Base-by-base conservation (phyloP, 2,113 vertebrate species). In the Dissostichus mawsoni region DNA sequence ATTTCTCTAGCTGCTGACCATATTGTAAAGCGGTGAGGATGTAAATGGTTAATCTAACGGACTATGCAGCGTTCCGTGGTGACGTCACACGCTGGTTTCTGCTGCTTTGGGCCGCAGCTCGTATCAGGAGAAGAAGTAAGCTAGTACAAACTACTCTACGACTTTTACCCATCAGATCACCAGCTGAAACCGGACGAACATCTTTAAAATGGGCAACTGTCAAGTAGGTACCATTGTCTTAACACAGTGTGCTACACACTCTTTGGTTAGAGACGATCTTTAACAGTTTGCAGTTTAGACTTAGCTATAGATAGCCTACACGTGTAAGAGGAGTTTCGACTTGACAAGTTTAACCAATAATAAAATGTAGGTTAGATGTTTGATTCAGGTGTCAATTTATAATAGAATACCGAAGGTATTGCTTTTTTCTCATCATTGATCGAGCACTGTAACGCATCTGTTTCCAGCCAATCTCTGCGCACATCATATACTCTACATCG, bases 181-280 rank as follows among this genome's bases (percentile, higher is more conserved):
- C 76, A 6, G 20, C 75, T 2, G 51, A 74, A 0, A 33, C 36
- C 56, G 50, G 51, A 75, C 1, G 45, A 69, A 75, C 41, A 11
- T 6, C 20, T 8, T 8, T 1, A 44, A 80, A 65, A 95, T 96
- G 95, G 95, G 95, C 33, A 96, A 96, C 94, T 94, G 92, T 73
- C 94, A 96, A 59, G 95, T 95, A 72, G 45, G 93, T 87, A 25
- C 11, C 23, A 0, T 1, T 11, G 0, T 11, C 0, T 36, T 41
- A 25, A 12, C 4, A 17, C 2, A 0, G 12, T 65, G 23, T 1
- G 16, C n/a, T 13, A 1, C 3, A 18, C 4, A 11, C 16, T 3
- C 47, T 3, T 1, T 0, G 41, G 2, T 11, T 8, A 11, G 9
- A 59, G 4, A 17, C 56, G 71, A 63, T 56, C 47, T 45, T 3